Conservation (phyloP, 2,113 vertebrate species). For the Lucifuga dentata region DNA sequence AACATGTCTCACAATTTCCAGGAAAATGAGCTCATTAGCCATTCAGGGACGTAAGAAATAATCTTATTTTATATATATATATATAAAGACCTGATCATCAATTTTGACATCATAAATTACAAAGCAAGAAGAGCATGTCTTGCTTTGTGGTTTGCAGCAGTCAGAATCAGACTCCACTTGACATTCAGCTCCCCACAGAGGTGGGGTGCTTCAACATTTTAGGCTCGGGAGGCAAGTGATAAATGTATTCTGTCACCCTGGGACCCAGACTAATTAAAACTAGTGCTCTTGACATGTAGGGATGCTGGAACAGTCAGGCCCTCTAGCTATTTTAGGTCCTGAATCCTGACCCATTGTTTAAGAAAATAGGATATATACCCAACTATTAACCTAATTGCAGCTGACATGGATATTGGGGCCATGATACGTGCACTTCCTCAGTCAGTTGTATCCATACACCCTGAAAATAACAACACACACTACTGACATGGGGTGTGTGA, state of each 20-base stretch:
- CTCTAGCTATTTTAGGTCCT: constrained; percentile 56
- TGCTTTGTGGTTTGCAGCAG: constrained; percentile 6
- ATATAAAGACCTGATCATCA: too few relatives aligned
- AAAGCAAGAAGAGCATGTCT: neutral
- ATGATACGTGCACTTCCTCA: neutral
- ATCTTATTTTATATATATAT: too few relatives aligned
- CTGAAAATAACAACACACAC: too few relatives aligned
- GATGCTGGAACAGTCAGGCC: constrained; percentile 43
- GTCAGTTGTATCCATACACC: neutral
- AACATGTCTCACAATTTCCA: too few relatives aligned
- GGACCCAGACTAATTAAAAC: constrained; percentile 69
- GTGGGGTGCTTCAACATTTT: constrained; percentile 37
- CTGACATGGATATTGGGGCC: constrained; percentile 11
- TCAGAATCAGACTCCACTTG: constrained; percentile 35
- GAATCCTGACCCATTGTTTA: constrained; percentile 41
- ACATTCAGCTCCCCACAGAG: constrained; percentile 44
- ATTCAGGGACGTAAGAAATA: neutral
- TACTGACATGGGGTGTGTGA: too few relatives aligned
- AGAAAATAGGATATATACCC: constrained; percentile 26
- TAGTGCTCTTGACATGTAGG: constrained; percentile 55
- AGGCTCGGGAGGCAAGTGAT: constrained; percentile 53
- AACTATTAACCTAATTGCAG: constrained; percentile 35
- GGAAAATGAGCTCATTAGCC: neutral
- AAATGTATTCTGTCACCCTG: constrained; percentile 61
- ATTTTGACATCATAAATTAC: too few relatives aligned